Base-by-base conservation (phyloP, 2,113 vertebrate species). In the Epinephelus cyanopodus region DNA sequence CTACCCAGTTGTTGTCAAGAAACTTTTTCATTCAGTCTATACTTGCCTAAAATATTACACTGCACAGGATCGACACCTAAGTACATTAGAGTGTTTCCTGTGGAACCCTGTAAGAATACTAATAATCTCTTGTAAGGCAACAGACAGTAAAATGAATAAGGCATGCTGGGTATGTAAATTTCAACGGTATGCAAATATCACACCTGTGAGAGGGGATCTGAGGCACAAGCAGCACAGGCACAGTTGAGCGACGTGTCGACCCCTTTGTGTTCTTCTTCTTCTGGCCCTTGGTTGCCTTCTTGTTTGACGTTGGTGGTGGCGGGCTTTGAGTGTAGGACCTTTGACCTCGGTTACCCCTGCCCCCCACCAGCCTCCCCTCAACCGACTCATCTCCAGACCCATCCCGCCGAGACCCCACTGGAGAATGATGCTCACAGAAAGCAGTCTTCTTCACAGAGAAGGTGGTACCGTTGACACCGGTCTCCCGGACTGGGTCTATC, bases 381-480 rank as follows among this genome's bases (percentile, higher is more conserved):
- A 94, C 94, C 0, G 86, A 91, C 64, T 95, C 95, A 79, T 91
- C 92, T 74, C 89, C 93, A 1, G 94, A 93, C 25, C 91, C 93
- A 14, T 96, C 92, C 21, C 83, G 81, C 12, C 91, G 92, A 18
- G 94, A 92, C 19, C 90, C 95, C 0, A 96, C 95, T 0, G 98
- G 98, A 0, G 97, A 98, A 79, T 99, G 98, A 52, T 95, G 96
- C 90, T 95, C 97, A 29, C 98, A 99, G 86, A 96, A 99, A 61
- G 98, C 98, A 0, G 98, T 99, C 91, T 99, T 99, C 83, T 98
- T 98, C 83, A 99, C 98, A 1, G 97, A 97, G 92, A 99, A 99
- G 0, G 97, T 99, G 0, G 97, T 99, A n/a, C 97, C 97, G 0
- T 99, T 98, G 82, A 97, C 90, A 18, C 95, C 95, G 0, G 97